Conservation (phyloP, 2,113 vertebrate species). For the Amblyornis subalaris region DNA sequence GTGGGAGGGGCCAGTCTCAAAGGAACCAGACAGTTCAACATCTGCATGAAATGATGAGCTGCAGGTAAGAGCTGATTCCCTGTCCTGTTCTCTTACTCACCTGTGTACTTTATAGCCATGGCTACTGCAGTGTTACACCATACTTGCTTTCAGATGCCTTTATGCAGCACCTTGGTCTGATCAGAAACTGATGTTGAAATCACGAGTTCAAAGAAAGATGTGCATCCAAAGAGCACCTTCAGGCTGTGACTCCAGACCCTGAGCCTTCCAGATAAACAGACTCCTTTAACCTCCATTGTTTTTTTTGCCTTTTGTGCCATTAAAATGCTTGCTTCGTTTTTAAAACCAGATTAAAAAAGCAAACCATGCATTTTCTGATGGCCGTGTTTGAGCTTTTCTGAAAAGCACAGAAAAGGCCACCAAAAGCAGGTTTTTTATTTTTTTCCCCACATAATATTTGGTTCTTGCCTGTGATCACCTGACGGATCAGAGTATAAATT, state of each 20-base stretch:
- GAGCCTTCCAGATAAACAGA: neutral
- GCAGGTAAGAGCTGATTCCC: neutral
- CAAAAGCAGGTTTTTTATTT: neutral
- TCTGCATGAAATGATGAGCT: neutral
- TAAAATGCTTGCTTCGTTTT: neutral
- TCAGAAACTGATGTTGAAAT: neutral
- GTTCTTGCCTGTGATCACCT: neutral
- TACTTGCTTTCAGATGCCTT: neutral
- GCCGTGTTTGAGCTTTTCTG: neutral
- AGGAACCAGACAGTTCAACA: neutral
- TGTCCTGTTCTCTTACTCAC: neutral
- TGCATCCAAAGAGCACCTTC: neutral
- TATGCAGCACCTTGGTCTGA: neutral
- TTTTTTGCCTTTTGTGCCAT: neutral
- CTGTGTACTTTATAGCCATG: neutral
- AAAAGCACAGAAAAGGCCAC: neutral
- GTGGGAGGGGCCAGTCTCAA: neutral
- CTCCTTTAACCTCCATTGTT: neutral
- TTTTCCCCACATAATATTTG: neutral
- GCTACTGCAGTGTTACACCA: neutral
- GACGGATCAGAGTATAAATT: neutral
- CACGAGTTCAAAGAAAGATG: neutral
- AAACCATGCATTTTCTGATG: neutral
- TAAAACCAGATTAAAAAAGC: neutral
- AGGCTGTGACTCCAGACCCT: neutral